Percentiles rank a stretch among this genome's conserved stretches.
Evolutionary conservation across 2,113 vertebrate genomes (phyloP).

Genomic region (Erythrocercus mccallii): DNA sequence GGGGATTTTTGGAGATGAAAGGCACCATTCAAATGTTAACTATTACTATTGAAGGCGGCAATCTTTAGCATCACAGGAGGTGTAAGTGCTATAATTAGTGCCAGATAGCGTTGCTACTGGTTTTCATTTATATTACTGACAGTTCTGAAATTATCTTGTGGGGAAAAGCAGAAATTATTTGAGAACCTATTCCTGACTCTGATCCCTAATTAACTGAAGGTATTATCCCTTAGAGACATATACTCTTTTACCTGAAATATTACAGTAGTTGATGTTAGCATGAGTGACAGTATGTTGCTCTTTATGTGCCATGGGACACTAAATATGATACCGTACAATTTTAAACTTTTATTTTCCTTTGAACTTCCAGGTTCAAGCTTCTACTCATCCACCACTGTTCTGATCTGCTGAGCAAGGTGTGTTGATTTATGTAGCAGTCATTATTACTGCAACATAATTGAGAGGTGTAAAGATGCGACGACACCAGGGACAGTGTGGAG

Average conservation of each 20-base stretch:
- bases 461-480: too few species aligned
- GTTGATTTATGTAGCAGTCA: not conserved
- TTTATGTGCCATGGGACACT: not conserved
- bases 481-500: too few species aligned
- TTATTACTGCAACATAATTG: not conserved
- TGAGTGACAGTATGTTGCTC: not conserved
- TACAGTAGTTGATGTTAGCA: not conserved
- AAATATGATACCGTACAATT: not conserved
- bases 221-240: not conserved
- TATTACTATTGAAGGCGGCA: conserved; percentile 1
- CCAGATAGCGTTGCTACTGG: not conserved
- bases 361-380: not conserved
- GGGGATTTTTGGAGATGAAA: conserved; percentile 7
- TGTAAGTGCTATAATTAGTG: not conserved
- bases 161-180: conserved; percentile 1
- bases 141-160: not conserved
- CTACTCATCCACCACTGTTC: not conserved
- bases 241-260: not conserved
- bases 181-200: not conserved
- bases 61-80: not conserved
- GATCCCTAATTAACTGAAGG: conserved; percentile 13
- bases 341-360: not conserved
- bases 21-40: not conserved
- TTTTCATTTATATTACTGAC: conserved; percentile 8
- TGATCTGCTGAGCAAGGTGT: not conserved